Base-by-base conservation (phyloP, 1,140 invertebrate species). In the Heliconius hermathena region DNA sequence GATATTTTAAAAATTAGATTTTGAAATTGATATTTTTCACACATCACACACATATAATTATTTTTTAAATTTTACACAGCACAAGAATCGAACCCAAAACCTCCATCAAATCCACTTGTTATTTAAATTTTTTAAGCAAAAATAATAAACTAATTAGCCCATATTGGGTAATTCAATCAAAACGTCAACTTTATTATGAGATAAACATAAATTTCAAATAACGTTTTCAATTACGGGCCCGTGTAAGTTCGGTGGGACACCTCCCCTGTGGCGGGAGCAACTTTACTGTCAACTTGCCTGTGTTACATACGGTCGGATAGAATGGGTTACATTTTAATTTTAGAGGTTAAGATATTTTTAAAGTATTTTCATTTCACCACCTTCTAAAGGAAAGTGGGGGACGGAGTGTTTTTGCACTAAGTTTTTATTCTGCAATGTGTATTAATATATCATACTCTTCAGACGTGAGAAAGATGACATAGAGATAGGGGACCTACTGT, bases 151-250 rank as follows among this genome's bases (percentile, higher is more conserved):
- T 66, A 66, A 66, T 66, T 66, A 66, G 57, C 57, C 0, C 57
- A 29, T 3, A 16, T 66, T n/a, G 20, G 3, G 57, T 76, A 76
- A 70, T 60, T 76, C 74, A 76, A 76, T 76, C 75, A 70, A 71
- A 38, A 52, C 46, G 60, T 20, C 74, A 77, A 77, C 38, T 78
- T 78, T 78, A 78, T 78, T 73, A 78, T 60, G 77, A 76, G 70
- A 73, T 75, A 76, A 80, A 80, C 71, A 80, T 80, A 77, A 87
- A 85, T 88, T 85, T 83, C 52, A 82, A 85, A 88, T 84, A 77
- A 80, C 78, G 81, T 87, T 87, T 86, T 86, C 86, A 86, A 88
- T 88, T 84, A 85, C 57, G 76, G 26, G 18, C 3, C 22, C 38
- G 74, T 79, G 75, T 80, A 82, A 82, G 81, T 80, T 79, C 70